Base-by-base conservation (phyloP, 2,888 invertebrate genomes). In the Pyrrhosoma nymphula region DNA sequence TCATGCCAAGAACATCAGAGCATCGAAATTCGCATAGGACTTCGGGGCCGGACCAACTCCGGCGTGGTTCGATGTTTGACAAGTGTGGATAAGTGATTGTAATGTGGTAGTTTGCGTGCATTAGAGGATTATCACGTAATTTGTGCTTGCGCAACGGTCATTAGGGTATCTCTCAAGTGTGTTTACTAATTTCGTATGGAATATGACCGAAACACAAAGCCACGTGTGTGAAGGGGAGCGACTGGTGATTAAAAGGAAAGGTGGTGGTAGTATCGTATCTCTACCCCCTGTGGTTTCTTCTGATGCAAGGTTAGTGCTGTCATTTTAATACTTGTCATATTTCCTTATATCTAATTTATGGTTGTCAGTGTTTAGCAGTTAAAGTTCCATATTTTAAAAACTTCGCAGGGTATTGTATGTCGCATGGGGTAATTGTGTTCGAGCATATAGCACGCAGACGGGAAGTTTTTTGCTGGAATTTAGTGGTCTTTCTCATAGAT, bases 361-460 rank as follows among this genome's bases (percentile, higher is more conserved):
- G 60, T n/a, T 63, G 95, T 26, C 69, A 0, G 14, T 88, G 23
- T 56, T 69, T 18, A 95, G 35, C 47, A 56, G 56, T 56, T 30
- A 20, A 69, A 30, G 14, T 90, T 95, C 69, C 95, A 20, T 95
- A 0, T 20, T 93, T 35, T 26, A n/a, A 96, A 95, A 63, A 95
- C n/a, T 39, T 96, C 97, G 35, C 96, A 98, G 98, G 96, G 97
- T 97, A 96, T 96, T 98, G 20, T 98, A 98, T 96, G 97, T 98
- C 91, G 97, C 98, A 4, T 97, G 97, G 96, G 98, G 97, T 88
- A 97, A 97, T 96, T 96, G 97, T 10, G 97, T 98, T 16, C 97
- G 98, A 96, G 97, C 98, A 0, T 98, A 98, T 96, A 98, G 97
- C 96, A 97, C 98, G 0, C 97, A 97, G 96, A 98, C 98, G 4